phyloP scores from a whole-genome alignment of 2,797 vertebrate genomes.

The Bovichtus diacanthus region DNA sequence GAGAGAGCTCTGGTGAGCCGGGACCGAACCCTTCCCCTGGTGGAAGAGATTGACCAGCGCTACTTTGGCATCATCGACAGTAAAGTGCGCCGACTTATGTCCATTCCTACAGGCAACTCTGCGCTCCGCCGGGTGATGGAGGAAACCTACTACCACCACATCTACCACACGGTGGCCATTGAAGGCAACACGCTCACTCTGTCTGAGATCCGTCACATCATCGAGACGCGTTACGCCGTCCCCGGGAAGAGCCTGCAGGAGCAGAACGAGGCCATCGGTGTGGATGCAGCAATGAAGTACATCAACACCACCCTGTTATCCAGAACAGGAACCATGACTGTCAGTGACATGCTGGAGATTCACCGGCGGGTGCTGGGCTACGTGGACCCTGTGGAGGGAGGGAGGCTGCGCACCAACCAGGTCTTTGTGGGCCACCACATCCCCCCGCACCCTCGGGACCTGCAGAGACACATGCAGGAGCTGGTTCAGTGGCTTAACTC shows the following conservation, averaged over 20 bases:
- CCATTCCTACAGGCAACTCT: conserved; percentile 95
- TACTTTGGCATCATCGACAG: conserved; percentile 95
- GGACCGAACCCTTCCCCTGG: conserved; percentile 93
- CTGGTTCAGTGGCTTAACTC: conserved; percentile 96
- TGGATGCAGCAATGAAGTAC: conserved; percentile 95
- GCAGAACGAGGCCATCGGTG: conserved; percentile 96
- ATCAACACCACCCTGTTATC: conserved; percentile 93
- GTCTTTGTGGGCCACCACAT: conserved; percentile 98
- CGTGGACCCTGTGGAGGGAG: conserved; percentile 93
- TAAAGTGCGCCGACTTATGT: conserved; percentile 95
- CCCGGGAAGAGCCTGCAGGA: conserved; percentile 95
- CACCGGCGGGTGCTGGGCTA: conserved; percentile 94
- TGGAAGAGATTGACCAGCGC: conserved; percentile 97
- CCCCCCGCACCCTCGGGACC: conserved; percentile 92
- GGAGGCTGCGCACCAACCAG: conserved; percentile 90
- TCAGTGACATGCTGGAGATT: conserved; percentile 91
- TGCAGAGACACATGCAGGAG: conserved; percentile 93
- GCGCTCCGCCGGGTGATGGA: conserved; percentile 95
- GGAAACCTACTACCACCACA: conserved; percentile 98
- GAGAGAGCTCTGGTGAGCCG: conserved; percentile 92
- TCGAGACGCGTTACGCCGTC: conserved; percentile 95
- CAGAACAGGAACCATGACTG: conserved; percentile 86
- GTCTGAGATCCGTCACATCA: conserved; percentile 96
- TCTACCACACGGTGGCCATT: conserved; percentile 98
- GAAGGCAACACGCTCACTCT: conserved; percentile 97